Conservation (phyloP, 1,140 invertebrate genomes). For the Euglossa dilemma region DNA sequence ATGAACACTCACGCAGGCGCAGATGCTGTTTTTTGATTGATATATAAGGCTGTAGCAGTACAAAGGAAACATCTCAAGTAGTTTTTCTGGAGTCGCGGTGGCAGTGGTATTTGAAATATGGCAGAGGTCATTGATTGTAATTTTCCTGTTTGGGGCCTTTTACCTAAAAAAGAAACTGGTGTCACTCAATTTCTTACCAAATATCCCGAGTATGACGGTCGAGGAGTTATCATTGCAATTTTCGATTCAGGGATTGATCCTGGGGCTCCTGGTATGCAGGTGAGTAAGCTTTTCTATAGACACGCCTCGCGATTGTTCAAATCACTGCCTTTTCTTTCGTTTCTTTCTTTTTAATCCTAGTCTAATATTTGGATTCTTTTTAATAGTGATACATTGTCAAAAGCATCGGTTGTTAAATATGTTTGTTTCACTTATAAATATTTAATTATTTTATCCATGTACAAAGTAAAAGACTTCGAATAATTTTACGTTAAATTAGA, state of each 20-base stretch:
- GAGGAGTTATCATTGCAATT: constrained; percentile 95
- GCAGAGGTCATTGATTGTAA: constrained; percentile 87
- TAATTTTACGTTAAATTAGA: constrained; percentile 1
- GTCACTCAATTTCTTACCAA: constrained; percentile 94
- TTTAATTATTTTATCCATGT: neutral
- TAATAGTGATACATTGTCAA: neutral
- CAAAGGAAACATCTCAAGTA: constrained; percentile 77
- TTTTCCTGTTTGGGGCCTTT: constrained; percentile 91
- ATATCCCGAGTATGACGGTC: constrained; percentile 96
- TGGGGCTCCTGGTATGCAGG: constrained; percentile 95
- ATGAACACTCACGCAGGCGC: constrained; percentile 66
- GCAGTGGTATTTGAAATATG: constrained; percentile 79
- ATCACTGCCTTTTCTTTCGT: neutral
- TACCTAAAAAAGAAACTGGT: constrained; percentile 98
- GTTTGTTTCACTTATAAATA: neutral
- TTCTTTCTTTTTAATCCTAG: neutral
- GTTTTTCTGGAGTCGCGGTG: constrained; percentile 72
- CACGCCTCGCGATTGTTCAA: constrained; percentile 53
- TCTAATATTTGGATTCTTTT: neutral
- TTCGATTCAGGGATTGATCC: constrained; percentile 99
- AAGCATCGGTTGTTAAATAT: neutral
- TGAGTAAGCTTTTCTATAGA: constrained; percentile 81
- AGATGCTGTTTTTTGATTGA: constrained; percentile 72
- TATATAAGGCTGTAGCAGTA: constrained; percentile 76
- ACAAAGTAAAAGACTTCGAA: neutral